Conservation (phyloP, 2,888 invertebrate genomes). For the Pterostichus niger region DNA sequence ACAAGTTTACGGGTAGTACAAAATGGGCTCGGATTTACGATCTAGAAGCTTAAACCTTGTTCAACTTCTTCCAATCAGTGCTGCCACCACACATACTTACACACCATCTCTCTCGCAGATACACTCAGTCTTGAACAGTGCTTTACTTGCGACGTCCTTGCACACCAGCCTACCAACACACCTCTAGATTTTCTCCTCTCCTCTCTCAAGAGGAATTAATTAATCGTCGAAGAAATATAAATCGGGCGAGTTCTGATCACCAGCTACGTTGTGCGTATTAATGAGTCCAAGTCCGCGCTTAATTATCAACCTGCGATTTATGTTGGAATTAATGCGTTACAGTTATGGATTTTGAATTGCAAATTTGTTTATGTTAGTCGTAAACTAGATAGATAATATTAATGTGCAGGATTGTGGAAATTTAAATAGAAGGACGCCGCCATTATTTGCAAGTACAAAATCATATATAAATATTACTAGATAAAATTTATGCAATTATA, state of each 20-base stretch:
- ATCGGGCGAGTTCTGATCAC: slow-evolving; percentile 28
- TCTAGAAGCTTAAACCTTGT: slow-evolving; percentile 9
- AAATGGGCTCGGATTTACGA: slow-evolving; percentile 24
- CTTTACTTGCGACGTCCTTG: slow-evolving; percentile 3
- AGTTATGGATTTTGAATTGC: slow-evolving; percentile 55
- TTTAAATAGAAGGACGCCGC: not conserved
- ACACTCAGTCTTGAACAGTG: too few species aligned
- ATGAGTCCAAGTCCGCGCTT: slow-evolving; percentile 27
- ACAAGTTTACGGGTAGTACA: not conserved
- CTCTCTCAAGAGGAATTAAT: slow-evolving; percentile 8
- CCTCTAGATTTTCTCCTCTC: not conserved
- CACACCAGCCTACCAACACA: not conserved
- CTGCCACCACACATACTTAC: not conserved
- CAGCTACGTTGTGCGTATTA: slow-evolving; percentile 26
- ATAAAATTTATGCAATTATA: too few species aligned
- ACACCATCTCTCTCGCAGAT: not conserved
- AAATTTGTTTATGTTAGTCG: slow-evolving; percentile 21
- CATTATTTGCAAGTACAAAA: slow-evolving; percentile 24
- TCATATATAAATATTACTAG: not conserved
- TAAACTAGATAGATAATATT: slow-evolving; percentile 45
- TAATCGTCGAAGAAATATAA: slow-evolving; percentile 41
- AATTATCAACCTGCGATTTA: slow-evolving; percentile 40
- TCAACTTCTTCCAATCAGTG: slow-evolving; percentile 40
- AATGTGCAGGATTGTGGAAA: slow-evolving; percentile 25
- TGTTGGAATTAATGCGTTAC: not conserved